These are phyloP conservation scores for Eurytoma adleriae DNA, from an alignment of 2,888 invertebrate genomes.

Conservation along the genomic window DNA sequence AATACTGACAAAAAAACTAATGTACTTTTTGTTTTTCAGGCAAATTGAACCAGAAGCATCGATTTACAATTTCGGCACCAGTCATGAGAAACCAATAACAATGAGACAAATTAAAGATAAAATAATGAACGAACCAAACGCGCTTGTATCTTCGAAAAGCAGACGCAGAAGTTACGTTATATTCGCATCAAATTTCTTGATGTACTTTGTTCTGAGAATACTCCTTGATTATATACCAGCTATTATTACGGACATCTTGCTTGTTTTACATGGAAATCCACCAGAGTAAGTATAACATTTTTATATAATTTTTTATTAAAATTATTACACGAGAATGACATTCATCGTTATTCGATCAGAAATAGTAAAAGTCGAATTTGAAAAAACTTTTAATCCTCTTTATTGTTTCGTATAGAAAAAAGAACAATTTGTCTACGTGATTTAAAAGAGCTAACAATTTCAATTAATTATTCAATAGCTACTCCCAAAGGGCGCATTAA, in stretches of 20 bases:
- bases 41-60: slow-evolving; percentile 71
- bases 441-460: too few species aligned
- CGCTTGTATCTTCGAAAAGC: slow-evolving; percentile 9
- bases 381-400: too few species aligned
- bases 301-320: too few species aligned
- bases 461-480: too few species aligned
- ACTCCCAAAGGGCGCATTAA: too few species aligned
- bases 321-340: too few species aligned
- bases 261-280: slow-evolving; percentile 60
- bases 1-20: too few species aligned
- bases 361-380: too few species aligned
- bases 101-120: slow-evolving; percentile 47
- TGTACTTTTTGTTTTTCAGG: slow-evolving; percentile 44
- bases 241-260: slow-evolving; percentile 59
- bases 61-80: slow-evolving; percentile 91
- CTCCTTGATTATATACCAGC: slow-evolving; percentile 65
- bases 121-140: slow-evolving; percentile 35
- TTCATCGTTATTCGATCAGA: too few species aligned
- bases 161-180: slow-evolving; percentile 30
- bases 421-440: too few species aligned
- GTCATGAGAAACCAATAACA: slow-evolving; percentile 80
- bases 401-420: too few species aligned
- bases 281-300: slow-evolving; percentile 63
- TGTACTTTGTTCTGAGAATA: slow-evolving; percentile 58
- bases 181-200: slow-evolving; percentile 37